These are phyloP conservation scores for Aleiodes testaceus DNA, from an alignment of 2,888 invertebrate genomes.

Conservation along the genomic window DNA sequence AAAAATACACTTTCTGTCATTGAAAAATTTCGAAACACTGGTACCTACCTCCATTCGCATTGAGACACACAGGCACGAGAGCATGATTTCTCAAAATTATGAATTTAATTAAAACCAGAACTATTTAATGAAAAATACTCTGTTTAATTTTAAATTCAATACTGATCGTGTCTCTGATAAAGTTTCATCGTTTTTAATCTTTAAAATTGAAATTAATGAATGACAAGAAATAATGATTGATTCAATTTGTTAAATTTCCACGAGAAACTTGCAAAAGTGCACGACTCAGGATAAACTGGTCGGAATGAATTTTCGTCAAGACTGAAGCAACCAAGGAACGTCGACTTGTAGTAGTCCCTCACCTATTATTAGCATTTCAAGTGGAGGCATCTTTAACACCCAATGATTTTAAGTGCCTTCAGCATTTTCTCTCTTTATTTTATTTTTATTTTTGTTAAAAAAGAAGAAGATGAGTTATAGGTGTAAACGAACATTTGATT, in stretches of 20 bases:
- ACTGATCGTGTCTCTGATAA: neutral
- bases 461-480: constrained; percentile 42
- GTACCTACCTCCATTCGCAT: constrained; percentile 70
- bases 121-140: constrained; percentile 24
- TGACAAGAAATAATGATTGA: neutral
- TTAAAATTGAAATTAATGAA: neutral
- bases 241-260: neutral
- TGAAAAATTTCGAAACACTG: constrained; percentile 32
- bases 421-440: constrained; percentile 34
- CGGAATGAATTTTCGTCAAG: constrained; percentile 11
- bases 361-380: constrained; percentile 28
- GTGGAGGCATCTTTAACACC: constrained; percentile 6
- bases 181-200: neutral
- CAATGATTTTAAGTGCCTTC: neutral
- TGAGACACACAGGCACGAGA: constrained; percentile 69
- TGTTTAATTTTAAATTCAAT: neutral
- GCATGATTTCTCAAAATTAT: constrained; percentile 55
- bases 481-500: no score
- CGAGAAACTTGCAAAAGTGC: neutral
- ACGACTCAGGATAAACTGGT: constrained; percentile 1
- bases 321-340: constrained; percentile 6
- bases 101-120: constrained; percentile 24
- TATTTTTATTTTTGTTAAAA: constrained; percentile 48
- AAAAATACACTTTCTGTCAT: constrained; percentile 30
- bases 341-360: constrained; percentile 1